Evolutionary conservation across 2,113 vertebrate genomes (phyloP), one percentile per base, ranked within the genome.

Genomic region (Lepidothrix coronata): DNA sequence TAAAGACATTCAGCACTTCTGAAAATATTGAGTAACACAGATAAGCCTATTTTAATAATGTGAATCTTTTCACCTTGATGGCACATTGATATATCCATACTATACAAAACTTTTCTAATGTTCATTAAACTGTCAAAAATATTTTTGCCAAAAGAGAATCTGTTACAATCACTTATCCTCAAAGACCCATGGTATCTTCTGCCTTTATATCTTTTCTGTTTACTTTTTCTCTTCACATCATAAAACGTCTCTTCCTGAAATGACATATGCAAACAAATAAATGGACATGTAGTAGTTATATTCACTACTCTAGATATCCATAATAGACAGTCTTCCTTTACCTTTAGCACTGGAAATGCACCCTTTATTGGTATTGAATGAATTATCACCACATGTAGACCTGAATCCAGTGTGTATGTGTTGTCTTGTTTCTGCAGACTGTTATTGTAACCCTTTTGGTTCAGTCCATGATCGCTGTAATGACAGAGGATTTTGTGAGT

Each of bases 401-500:
- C 92, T 97, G 95, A 98, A 98, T 98, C 97, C 97, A 98, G 98
- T 98, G 98, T 99, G 95, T 98, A 95, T 99, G 97, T 99, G 98
- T 98, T 98, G 97, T 99, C 98, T 99, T 99, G 98, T 99, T 98
- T 99, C 98, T 99, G 96, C 99, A 99, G 99, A 99, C 97, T 99
- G 99, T 99, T 99, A 99, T 98, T 99, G 99, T 99, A 99, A 99
- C 98, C 98, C 98, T 98, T 98, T 98, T 98, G 99, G 99, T 98
- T 99, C 99, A 98, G 98, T 99, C 98, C 99, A 98, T 98, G 98
- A 98, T 98, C 99, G 98, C 98, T 99, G 99, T 99, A 99, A 99
- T 99, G 99, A 98, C 98, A 99, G 98, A 98, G 99, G 99, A 99
- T 98, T 98, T 98, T 99, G 99, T 99, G 98, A 99, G 98, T 99